Evolutionary conservation across 2,888 invertebrate species (phyloP), one percentile per base, ranked within the genome.

Genomic region (Agonopterix alstromeriana): DNA sequence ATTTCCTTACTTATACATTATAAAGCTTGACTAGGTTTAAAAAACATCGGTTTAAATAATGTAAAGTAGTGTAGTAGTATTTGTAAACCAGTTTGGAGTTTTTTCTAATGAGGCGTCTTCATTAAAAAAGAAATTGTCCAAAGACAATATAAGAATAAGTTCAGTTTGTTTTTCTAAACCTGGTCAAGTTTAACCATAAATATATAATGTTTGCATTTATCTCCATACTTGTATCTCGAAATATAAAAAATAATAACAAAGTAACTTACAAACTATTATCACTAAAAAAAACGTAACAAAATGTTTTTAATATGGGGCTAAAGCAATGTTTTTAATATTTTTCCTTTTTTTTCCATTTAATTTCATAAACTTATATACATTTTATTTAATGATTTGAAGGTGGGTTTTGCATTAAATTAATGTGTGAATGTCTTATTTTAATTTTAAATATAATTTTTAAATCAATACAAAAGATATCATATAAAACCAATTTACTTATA

Each of bases 271-370:
- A 12, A 40, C 57, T 62, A 62, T 36, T 58, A 60, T 62, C 58
- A 60, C 58, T 61, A 59, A 56, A 56, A n/a, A 56, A 56, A 58
- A 62, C 59, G 48, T 63, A 61, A 63, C 61, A 61, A 60, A 58
- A 56, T 11, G 51, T 46, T 45, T 48, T 52, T 53, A 49, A 12
- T 36, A 48, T 43, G 52, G n/a, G 52, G 48, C 55, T 56, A 58
- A 58, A 55, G 55, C 57, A 36, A 54, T 48, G 3, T 53, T 49
- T 49, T 55, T 51, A 10, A 38, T 17, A 17, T 11, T 36, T 43
- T 10, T 10, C 5, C 7, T 44, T 53, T 53, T 53, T 52, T 53
- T 50, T 47, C 47, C 48, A 47, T 49, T 49, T 52, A 53, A 53
- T 50, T 45, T 48, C 42, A 48, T 35, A 43, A 52, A 48, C 47